Conservation (phyloP, 2,888 invertebrate species). For the Mythimna albipuncta region DNA sequence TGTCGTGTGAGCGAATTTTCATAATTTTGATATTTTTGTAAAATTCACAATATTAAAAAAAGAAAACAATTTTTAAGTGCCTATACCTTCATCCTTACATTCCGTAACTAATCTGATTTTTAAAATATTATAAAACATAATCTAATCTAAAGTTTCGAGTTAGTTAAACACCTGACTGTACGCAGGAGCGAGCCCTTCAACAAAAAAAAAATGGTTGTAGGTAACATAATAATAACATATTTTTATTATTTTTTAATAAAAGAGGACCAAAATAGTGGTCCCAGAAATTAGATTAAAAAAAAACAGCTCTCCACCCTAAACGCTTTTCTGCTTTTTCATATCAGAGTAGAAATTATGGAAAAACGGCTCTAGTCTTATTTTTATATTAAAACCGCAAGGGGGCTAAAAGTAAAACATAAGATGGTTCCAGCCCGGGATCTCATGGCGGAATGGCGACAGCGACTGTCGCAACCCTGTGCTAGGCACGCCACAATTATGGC, state of each 20-base stretch:
- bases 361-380: neutral
- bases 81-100: too few relatives aligned
- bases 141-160: constrained; percentile 19
- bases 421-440: too few relatives aligned
- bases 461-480: too few relatives aligned
- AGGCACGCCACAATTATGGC: too few relatives aligned
- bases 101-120: constrained; percentile 7
- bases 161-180: constrained; percentile 9
- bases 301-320: neutral
- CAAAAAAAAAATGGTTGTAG: constrained; percentile 4
- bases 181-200: too few relatives aligned
- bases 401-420: too few relatives aligned
- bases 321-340: neutral
- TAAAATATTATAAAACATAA: constrained; percentile 13
- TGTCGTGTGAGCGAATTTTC: neutral
- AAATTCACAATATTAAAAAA: neutral
- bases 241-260: too few relatives aligned
- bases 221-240: neutral
- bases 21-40: neutral
- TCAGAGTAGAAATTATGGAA: neutral
- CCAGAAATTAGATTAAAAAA: neutral
- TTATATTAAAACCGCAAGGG: neutral
- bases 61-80: neutral
- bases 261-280: neutral
- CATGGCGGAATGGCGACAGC: too few relatives aligned